Conservation (phyloP, 2,888 invertebrate species). For the Diadegma fenestrale region DNA sequence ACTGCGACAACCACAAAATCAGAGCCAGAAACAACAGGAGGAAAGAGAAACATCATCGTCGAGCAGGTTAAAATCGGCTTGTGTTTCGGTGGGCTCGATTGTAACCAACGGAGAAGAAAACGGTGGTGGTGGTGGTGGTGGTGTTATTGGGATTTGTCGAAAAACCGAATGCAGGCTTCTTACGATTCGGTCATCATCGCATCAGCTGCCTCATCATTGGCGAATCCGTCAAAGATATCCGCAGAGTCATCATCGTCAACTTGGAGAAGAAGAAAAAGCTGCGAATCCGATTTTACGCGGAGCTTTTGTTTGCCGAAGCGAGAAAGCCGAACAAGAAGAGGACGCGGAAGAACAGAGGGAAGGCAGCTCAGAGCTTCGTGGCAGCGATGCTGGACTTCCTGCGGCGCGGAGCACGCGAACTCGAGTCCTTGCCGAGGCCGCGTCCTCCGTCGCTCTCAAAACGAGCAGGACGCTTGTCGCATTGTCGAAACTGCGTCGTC, state of each 20-base stretch:
- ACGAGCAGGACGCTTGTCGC: not conserved
- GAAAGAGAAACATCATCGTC: not conserved
- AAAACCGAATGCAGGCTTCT: conserved; percentile 35
- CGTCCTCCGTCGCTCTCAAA: conserved; percentile 66
- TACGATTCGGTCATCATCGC: not conserved
- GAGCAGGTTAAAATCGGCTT: too few relatives aligned
- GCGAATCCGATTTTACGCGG: conserved; percentile 2
- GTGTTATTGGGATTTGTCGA: conserved; percentile 6
- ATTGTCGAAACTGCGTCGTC: not conserved
- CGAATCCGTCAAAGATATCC: conserved; percentile 10
- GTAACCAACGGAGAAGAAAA: not conserved
- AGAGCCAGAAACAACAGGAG: not conserved
- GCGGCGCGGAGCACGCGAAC: conserved; percentile 81
- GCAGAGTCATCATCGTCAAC: conserved; percentile 7
- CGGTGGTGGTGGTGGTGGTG: too few relatives aligned
- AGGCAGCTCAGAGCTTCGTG: conserved; percentile 82
- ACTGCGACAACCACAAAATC: not conserved
- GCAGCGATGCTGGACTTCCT: conserved; percentile 85
- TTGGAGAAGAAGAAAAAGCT: not conserved
- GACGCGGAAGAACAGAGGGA: conserved; percentile 60
- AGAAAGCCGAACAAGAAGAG: conserved; percentile 52
- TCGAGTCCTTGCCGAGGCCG: conserved; percentile 74
- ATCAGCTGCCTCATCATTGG: conserved; percentile 23
- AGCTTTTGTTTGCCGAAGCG: conserved; percentile 63
- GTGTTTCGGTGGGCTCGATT: too few relatives aligned